Conservation (phyloP, 2,888 invertebrate genomes). For the Aelia acuminata region DNA sequence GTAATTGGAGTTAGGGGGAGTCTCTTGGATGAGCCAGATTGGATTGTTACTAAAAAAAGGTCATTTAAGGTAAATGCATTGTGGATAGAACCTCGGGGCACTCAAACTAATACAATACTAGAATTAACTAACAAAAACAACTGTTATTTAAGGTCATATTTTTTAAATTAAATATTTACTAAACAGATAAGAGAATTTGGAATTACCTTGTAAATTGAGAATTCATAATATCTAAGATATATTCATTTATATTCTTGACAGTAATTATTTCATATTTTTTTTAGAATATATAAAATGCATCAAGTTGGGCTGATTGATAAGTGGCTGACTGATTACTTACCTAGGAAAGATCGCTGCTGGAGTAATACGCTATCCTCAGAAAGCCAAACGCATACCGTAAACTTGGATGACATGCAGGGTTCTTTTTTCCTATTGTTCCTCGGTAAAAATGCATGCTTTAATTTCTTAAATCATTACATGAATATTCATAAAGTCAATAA, state of each 20-base stretch:
- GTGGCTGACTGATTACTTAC: slow-evolving; percentile 85
- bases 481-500: too few relatives aligned
- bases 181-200: too few relatives aligned
- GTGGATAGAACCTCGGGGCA: too few relatives aligned
- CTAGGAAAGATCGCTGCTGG: slow-evolving; percentile 85
- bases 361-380: slow-evolving; percentile 75
- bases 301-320: slow-evolving; percentile 87
- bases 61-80: too few relatives aligned
- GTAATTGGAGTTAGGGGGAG: too few relatives aligned
- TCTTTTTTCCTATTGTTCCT: slow-evolving; percentile 88
- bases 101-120: too few relatives aligned
- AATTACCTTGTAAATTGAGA: too few relatives aligned
- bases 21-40: too few relatives aligned
- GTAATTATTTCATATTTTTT: slow-evolving; percentile 62
- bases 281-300: slow-evolving; percentile 84
- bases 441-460: slow-evolving; percentile 72
- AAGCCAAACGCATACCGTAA: slow-evolving; percentile 89
- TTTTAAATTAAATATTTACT: too few relatives aligned
- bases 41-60: too few relatives aligned
- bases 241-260: slow-evolving; percentile 7
- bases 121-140: too few relatives aligned
- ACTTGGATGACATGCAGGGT: slow-evolving; percentile 92
- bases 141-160: too few relatives aligned
- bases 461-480: background rate
- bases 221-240: background rate